Conservation (phyloP, 2,797 vertebrate species). For the Neostethus bicornis region DNA sequence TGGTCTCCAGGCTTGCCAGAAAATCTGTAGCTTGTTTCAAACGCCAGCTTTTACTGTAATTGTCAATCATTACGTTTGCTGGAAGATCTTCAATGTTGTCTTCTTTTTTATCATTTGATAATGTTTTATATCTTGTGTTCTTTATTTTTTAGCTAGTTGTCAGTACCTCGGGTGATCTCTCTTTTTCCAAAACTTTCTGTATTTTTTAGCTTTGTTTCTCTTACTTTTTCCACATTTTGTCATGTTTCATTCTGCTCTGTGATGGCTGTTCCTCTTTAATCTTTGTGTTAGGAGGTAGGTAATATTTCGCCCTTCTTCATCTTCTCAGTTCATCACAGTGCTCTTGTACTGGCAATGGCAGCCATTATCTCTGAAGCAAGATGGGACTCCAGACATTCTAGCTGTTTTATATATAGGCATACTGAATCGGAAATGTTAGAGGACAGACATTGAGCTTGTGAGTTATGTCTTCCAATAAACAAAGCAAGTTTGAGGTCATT, state of each 20-base stretch:
- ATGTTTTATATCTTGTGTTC: no score
- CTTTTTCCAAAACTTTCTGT: slow-evolving; percentile 72
- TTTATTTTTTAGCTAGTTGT: no score
- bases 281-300: slow-evolving; percentile 91
- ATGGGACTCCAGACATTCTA: slow-evolving; percentile 45
- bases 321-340: slow-evolving; percentile 32
- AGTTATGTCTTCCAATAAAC: slow-evolving; percentile 26
- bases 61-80: slow-evolving; percentile 44
- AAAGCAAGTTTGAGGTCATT: slow-evolving; percentile 28
- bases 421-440: slow-evolving; percentile 24
- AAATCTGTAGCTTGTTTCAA: slow-evolving; percentile 13
- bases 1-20: neutral
- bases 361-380: slow-evolving; percentile 35
- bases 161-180: slow-evolving; percentile 19
- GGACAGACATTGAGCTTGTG: slow-evolving; percentile 29
- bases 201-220: slow-evolving; percentile 28
- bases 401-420: slow-evolving; percentile 62
- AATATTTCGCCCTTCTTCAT: slow-evolving; percentile 75
- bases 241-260: slow-evolving; percentile 86
- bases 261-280: slow-evolving; percentile 88
- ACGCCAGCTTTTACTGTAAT: slow-evolving; percentile 12
- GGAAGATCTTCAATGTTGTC: no score
- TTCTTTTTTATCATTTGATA: no score
- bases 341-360: slow-evolving; percentile 41
- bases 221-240: slow-evolving; percentile 35